Percentiles rank a stretch among this genome's conserved stretches.
These are phyloP conservation scores for Erebia ligea DNA, from an alignment of 2,888 invertebrate genomes.

Conservation along the genomic window DNA sequence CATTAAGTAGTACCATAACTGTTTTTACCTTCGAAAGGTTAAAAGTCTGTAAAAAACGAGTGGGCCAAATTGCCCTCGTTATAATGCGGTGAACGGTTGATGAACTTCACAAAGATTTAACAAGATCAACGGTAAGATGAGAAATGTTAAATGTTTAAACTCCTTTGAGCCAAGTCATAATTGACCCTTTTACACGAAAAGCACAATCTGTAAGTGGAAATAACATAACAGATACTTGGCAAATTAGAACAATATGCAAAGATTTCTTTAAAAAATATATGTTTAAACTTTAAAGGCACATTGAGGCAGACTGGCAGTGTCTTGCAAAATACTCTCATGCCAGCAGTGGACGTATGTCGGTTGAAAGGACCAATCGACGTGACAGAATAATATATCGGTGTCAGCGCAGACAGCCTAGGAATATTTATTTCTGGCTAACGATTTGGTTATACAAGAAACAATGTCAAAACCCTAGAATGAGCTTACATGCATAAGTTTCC, in stretches of 20 bases:
- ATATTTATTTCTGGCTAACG: too few species aligned
- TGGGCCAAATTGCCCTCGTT: background rate
- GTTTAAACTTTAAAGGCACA: too few species aligned
- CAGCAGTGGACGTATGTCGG: background rate
- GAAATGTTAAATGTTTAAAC: background rate
- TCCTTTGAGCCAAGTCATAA: background rate
- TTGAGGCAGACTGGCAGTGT: too few species aligned
- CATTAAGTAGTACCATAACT: background rate
- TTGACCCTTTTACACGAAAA: background rate
- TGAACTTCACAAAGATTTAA: conserved; percentile 4
- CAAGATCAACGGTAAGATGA: background rate
- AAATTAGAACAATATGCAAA: background rate
- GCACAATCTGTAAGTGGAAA: background rate
- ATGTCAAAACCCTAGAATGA: too few species aligned
- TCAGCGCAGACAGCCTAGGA: background rate
- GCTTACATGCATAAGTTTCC: too few species aligned
- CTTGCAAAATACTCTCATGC: too few species aligned
- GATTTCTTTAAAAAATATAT: background rate
- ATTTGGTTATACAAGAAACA: too few species aligned
- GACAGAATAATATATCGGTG: background rate
- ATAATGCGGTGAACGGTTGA: conserved; percentile 7
- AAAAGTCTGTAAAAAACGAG: conserved; percentile 11
- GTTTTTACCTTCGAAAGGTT: conserved; percentile 12
- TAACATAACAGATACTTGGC: background rate
- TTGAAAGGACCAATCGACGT: too few species aligned